phyloP scores from a whole-genome alignment of 2,797 vertebrate genomes.

The Pelodytes ibericus region DNA sequence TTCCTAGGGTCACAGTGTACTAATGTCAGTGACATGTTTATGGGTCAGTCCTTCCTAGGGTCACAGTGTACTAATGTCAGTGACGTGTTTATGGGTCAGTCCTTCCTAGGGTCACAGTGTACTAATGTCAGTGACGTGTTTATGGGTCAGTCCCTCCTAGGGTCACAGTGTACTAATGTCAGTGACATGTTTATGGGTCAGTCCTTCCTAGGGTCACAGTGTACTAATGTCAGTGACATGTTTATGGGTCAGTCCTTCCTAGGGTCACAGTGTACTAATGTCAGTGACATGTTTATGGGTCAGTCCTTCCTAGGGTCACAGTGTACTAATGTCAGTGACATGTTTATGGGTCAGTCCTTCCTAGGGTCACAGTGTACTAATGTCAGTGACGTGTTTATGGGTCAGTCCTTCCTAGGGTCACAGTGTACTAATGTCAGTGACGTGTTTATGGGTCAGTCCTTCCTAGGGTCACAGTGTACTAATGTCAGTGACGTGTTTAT shows the following conservation, averaged over 20 bases:
- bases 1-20: not conserved
- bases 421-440: too few relatives aligned
- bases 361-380: too few relatives aligned
- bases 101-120: constrained; percentile 7
- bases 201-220: not conserved
- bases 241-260: not conserved
- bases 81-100: too few relatives aligned
- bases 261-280: not conserved
- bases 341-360: too few relatives aligned
- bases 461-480: too few relatives aligned
- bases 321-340: too few relatives aligned
- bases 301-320: too few relatives aligned
- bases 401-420: too few relatives aligned
- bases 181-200: not conserved
- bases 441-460: too few relatives aligned
- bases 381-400: too few relatives aligned
- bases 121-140: not conserved
- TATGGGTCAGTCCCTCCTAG: not conserved
- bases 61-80: not conserved
- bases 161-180: not conserved
- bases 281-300: too few relatives aligned
- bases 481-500: too few relatives aligned
- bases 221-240: not conserved
- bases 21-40: not conserved
- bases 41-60: not conserved